Base-by-base conservation (phyloP, 2,888 invertebrate genomes). In the Odontocerum albicorne region DNA sequence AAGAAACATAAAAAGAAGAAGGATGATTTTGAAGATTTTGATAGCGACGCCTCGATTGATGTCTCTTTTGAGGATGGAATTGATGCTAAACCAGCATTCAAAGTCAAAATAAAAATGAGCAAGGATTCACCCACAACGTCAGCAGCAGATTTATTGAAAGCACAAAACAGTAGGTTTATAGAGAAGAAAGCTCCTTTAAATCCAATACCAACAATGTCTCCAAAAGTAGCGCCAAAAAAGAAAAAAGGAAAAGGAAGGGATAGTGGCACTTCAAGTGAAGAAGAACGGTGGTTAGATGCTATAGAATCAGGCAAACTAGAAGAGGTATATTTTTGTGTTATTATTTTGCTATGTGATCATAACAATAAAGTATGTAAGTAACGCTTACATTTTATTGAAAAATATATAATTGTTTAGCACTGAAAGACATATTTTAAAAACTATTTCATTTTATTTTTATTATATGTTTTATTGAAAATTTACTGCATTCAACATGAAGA, bases 261-360 rank as follows among this genome's bases (percentile, higher is more conserved):
- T 16, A 90, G 90, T 68, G 90, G 88, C 17, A 91, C 90, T 0
- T 92, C 93, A 0, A 95, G 95, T 67, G 96, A 96, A 70, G 96
- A 96, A 70, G 94, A 95, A 70, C 78, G 93, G 62, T 96, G 96
- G 96, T 75, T 96, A 4, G 92, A 93, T 70, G 96, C 96, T 6
- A 90, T 96, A 36, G 96, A 96, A 73, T 91, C 92, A 10, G 96
- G 96, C 0, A 93, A 94, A 73, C 75, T 96, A 4, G 95, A 96
- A 71, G 94, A 94, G 75, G 88, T 84, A n/a, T n/a, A n/a, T n/a
- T n/a, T n/a, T n/a, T n/a, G n/a, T n/a, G n/a, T n/a, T n/a, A n/a
- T n/a, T n/a, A n/a, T n/a, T n/a, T n/a, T n/a, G n/a, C n/a, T n/a
- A n/a, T n/a, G n/a, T n/a, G n/a, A n/a, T n/a, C n/a, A n/a, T n/a